Evolutionary conservation across 2,888 invertebrate species (phyloP).

Genomic region (Blastobasis lacticolella): DNA sequence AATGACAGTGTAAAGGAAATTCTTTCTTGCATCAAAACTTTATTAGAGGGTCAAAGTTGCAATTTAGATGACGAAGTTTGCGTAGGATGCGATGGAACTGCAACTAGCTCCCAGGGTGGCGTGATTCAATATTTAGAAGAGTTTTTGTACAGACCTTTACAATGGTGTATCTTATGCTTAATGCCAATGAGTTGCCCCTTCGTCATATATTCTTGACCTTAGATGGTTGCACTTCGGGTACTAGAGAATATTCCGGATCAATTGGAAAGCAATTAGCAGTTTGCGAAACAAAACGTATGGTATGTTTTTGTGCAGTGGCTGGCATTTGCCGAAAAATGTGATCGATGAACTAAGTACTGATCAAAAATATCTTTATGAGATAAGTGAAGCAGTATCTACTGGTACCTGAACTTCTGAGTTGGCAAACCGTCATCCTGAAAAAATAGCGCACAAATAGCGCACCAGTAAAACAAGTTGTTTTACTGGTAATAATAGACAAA

Average conservation of each 20-base stretch:
- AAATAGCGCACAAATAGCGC: conserved; percentile 16
- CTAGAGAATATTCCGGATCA: conserved; percentile 18
- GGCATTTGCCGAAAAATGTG: neutral
- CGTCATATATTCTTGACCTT: conserved; percentile 20
- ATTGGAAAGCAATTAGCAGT: conserved; percentile 18
- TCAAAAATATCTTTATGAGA: conserved; percentile 10
- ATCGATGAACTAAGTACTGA: conserved; percentile 11
- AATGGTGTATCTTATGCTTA: conserved; percentile 19
- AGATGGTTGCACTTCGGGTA: conserved; percentile 23
- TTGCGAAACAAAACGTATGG: conserved; percentile 7
- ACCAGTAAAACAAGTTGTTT: too few relatives aligned
- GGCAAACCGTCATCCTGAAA: conserved; percentile 13
- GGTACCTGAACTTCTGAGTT: conserved; percentile 10
- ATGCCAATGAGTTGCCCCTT: conserved; percentile 21
- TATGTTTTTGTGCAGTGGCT: neutral
- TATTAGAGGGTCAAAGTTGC: conserved; percentile 1
- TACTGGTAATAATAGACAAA: too few relatives aligned
- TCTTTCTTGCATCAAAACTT: conserved; percentile 1
- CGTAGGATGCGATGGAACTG: conserved; percentile 19
- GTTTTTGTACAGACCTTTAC: conserved; percentile 14
- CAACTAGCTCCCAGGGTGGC: conserved; percentile 16
- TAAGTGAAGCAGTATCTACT: conserved; percentile 4
- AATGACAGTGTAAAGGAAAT: conserved; percentile 5
- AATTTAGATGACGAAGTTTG: conserved; percentile 1
- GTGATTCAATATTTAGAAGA: conserved; percentile 17